Conservation (phyloP, 2,888 invertebrate genomes). For the Philereme vetulata region DNA sequence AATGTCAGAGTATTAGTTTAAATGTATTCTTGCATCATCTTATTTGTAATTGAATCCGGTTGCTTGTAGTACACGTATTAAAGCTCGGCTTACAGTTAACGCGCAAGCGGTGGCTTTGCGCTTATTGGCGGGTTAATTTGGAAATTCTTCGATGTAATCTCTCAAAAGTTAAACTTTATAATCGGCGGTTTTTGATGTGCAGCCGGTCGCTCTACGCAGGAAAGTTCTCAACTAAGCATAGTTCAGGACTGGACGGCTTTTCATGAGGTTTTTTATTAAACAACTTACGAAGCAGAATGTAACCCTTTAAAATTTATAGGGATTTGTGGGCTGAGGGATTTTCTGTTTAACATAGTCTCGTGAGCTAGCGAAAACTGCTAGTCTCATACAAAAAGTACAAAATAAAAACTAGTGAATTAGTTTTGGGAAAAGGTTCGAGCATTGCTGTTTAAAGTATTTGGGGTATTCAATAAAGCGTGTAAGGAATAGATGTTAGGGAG, state of each 20-base stretch:
- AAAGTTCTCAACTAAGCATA: slow-evolving; percentile 3
- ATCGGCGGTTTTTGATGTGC: slow-evolving; percentile 20
- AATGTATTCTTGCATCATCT: too few relatives aligned
- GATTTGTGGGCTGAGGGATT: neutral
- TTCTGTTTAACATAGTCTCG: neutral
- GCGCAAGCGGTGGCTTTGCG: slow-evolving; percentile 13
- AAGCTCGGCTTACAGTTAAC: neutral
- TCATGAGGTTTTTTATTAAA: neutral
- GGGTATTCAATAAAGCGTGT: slow-evolving; percentile 25
- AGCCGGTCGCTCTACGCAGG: slow-evolving; percentile 2
- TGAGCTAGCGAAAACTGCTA: neutral
- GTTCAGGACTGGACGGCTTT: slow-evolving; percentile 2
- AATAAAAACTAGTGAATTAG: neutral
- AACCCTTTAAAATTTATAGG: neutral
- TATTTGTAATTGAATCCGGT: neutral
- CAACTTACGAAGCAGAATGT: neutral
- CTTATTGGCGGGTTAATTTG: slow-evolving; percentile 31
- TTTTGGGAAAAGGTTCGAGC: slow-evolving; percentile 21
- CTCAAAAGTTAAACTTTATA: slow-evolving; percentile 21
- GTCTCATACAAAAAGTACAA: neutral
- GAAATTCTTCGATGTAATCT: slow-evolving; percentile 35
- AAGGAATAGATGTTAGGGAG: slow-evolving; percentile 13
- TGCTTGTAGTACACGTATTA: slow-evolving; percentile 8
- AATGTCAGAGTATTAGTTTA: too few relatives aligned
- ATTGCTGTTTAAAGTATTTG: slow-evolving; percentile 19